A percentile compares a stretch with the other conserved stretches of the same genome.
phyloP scores from a whole-genome alignment of 2,797 vertebrate genomes.

The Fringilla coelebs region DNA sequence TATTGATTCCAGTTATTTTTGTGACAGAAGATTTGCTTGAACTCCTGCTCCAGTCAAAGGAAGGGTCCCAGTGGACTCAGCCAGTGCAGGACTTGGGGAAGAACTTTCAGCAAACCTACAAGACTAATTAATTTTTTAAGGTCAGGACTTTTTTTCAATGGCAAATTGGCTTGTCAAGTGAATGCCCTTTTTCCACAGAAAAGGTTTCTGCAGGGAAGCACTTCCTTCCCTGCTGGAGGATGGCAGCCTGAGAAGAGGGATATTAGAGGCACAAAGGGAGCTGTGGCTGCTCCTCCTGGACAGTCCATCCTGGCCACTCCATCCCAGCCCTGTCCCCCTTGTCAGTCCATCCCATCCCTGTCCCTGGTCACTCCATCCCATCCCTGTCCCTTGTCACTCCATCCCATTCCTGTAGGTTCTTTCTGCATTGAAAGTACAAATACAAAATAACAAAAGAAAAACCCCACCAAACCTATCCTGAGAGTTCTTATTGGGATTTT shows the following conservation, averaged over 20 bases:
- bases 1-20: background rate
- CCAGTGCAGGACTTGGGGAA: background rate
- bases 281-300: background rate
- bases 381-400: too few relatives aligned
- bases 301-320: background rate
- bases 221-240: background rate
- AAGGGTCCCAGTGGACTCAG: background rate
- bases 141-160: background rate
- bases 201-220: background rate
- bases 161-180: background rate
- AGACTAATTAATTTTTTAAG: background rate
- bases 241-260: background rate
- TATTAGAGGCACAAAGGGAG: rapidly evolving
- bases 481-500: background rate
- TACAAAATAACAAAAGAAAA: background rate
- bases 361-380: too few relatives aligned
- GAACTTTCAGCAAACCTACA: background rate
- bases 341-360: too few relatives aligned
- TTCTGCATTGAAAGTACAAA: background rate
- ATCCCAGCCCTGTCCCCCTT: too few relatives aligned
- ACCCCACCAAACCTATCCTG: background rate
- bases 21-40: background rate
- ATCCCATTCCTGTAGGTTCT: background rate
- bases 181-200: background rate
- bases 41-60: background rate